These are phyloP conservation scores for Puffinus mauretanicus DNA, from an alignment of 2,113 vertebrate species.

Conservation along the genomic window DNA sequence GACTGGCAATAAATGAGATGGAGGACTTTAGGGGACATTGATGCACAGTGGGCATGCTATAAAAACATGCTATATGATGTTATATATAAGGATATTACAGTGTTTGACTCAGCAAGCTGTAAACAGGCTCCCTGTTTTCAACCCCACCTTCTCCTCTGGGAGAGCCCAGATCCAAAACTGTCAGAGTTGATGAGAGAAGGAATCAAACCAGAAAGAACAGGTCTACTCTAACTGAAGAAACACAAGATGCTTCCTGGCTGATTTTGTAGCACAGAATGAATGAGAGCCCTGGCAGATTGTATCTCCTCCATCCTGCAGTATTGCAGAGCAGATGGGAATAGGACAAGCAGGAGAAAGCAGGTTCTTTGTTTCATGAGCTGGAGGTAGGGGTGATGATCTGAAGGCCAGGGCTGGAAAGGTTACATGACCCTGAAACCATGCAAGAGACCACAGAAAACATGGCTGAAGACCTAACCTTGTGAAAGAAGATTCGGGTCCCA, in stretches of 20 bases:
- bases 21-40: not conserved
- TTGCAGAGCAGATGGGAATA: not conserved
- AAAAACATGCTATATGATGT: not conserved
- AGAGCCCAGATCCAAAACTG: not conserved
- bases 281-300: not conserved
- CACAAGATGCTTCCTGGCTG: not conserved
- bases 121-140: not conserved
- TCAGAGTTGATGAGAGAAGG: not conserved
- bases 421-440: not conserved
- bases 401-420: not conserved
- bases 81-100: not conserved
- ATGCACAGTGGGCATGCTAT: not conserved
- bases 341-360: not conserved
- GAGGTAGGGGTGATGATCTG: not conserved
- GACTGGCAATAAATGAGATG: not conserved
- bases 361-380: not conserved
- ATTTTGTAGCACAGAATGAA: not conserved
- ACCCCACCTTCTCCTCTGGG: not conserved
- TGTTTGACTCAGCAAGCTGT: not conserved
- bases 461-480: not conserved
- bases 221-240: not conserved
- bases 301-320: not conserved
- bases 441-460: not conserved
- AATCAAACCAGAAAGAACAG: not conserved
- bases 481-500: not conserved